Base-by-base conservation (phyloP, 2,888 invertebrate genomes). In the Drosophila borealis region DNA sequence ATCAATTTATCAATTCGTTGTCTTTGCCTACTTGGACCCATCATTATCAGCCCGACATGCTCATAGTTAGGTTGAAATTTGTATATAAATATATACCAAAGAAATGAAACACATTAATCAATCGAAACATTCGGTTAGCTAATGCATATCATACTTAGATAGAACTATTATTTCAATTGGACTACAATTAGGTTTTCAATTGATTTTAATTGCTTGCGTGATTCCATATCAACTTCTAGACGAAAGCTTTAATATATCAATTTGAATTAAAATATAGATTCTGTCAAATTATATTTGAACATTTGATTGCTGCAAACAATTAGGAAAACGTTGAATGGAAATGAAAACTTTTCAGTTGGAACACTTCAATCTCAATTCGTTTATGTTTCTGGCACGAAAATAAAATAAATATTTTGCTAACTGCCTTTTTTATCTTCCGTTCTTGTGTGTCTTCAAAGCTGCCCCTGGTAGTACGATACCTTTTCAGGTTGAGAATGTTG, bases 1-100 rank as follows among this genome's bases (percentile, higher is more conserved):
- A 85, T 84, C 72, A 73, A 71, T 74, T 80, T 83, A 57, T 67
- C 60, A 75, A 70, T 74, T 70, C 70, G 59, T 49, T 66, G 70
- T 51, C 56, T 76, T 69, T 68, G 66, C 49, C 72, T 67, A 68
- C 67, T 71, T 46, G 41, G 49, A 42, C 39, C 55, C 63, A 51
- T 44, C 70, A 54, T 65, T 60, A 65, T 70, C 50, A 55, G 29
- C 34, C 34, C 42, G 41, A 61, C 60, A 49, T 53, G 48, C 44
- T 63, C 63, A 49, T 44, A 73, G 61, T 13, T 48, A 41, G 25
- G 17, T 45, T 55, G 8, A 29, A 8, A 29, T 29, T 34, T 14
- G 2, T 8, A 14, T 39, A 14, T 14, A 19, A n/a, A 1, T 36
- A 29, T 36, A 29, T 8, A 29, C 8, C 8, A 2, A 29, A 8